Base-by-base conservation (phyloP, 2,888 invertebrate species). In the Tachina lurida region DNA sequence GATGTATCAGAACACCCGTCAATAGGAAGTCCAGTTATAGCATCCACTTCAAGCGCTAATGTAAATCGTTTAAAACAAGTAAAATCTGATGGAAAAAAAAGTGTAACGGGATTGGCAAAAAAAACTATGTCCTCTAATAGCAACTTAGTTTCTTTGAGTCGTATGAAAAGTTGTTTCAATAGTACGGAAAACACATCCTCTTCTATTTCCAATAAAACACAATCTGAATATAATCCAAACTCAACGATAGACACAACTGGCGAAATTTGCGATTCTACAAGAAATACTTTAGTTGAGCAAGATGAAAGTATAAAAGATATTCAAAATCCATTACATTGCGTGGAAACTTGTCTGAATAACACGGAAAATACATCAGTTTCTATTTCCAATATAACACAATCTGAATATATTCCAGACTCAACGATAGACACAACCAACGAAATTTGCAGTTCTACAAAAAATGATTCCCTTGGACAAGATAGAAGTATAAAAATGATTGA, bases 321-420 rank as follows among this genome's bases (percentile, higher is more conserved):
- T 31, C 7, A 31, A 31, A 31, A 31, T 31, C 31, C 31, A 7
- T 31, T 31, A 31, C 31, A 31, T 31, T 31, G 31, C 31, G 31
- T 31, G 31, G 31, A 31, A 31, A 31, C 31, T 31, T 31, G 5
- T 31, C 31, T 31, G 7, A 31, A 31, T 31, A 31, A 31, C 7
- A 31, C 31, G 5, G 31, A 31, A 31, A 63, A 10, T 41, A 60
- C 60, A 39, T 43, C 63, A 13, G n/a, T 12, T 12, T 43, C 3
- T 31, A 43, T 12, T 12, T 43, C 10, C 43, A 65, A 47, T 47
- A 47, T 10, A 4, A 45, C 65, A 22, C 10, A 10, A 7, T 65
- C 65, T 65, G 22, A 65, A 65, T 65, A 65, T 65, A 22, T 65
- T 22, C 65, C 65, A 13, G 65, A 65, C 9, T 22, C 45, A 13